These are phyloP conservation scores for Poeciliopsis prolifica DNA, from an alignment of 2,113 vertebrate genomes.

Conservation along the genomic window DNA sequence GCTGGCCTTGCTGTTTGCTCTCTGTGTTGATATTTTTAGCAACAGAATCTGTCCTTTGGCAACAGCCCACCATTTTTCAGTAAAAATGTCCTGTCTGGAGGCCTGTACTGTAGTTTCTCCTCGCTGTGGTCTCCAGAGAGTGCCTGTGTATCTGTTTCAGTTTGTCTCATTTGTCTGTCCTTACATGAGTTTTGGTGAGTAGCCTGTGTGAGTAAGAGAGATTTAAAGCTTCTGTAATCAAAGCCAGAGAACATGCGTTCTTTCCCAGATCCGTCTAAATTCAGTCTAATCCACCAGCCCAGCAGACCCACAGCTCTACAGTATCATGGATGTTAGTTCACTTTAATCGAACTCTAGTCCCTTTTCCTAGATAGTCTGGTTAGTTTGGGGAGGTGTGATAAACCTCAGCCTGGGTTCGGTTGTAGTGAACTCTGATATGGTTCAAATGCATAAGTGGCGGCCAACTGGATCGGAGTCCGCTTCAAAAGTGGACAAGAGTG, in stretches of 20 bases:
- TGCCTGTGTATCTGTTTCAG: slow-evolving; percentile 38
- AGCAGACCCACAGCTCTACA: slow-evolving; percentile 28
- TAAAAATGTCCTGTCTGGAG: slow-evolving; percentile 51
- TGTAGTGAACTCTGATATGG: no score
- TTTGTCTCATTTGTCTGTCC: slow-evolving; percentile 26
- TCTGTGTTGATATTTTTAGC: slow-evolving; percentile 62
- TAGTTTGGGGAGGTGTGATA: no score
- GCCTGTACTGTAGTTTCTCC: slow-evolving; percentile 33
- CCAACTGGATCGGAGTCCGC: no score
- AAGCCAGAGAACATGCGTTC: slow-evolving; percentile 63
- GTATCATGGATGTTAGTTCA: slow-evolving; percentile 6
- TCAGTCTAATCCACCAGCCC: slow-evolving; percentile 51
- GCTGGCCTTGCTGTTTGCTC: slow-evolving; percentile 15
- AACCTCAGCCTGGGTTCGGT: no score
- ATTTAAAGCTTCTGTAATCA: slow-evolving; percentile 64
- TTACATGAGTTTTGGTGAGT: slow-evolving; percentile 22
- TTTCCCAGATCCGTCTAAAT: slow-evolving; percentile 74
- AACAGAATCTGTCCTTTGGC: slow-evolving; percentile 47
- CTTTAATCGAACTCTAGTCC: no score
- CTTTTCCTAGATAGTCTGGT: no score
- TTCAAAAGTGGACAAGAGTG: no score
- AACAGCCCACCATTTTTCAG: slow-evolving; percentile 27
- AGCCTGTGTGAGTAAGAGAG: slow-evolving; percentile 40
- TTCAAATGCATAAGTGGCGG: no score
- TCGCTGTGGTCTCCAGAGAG: slow-evolving; percentile 35